A percentile compares a stretch with the other conserved stretches of the same genome.
Conservation (phyloP, 2,113 vertebrate species). For the Melozone crissalis region DNA sequence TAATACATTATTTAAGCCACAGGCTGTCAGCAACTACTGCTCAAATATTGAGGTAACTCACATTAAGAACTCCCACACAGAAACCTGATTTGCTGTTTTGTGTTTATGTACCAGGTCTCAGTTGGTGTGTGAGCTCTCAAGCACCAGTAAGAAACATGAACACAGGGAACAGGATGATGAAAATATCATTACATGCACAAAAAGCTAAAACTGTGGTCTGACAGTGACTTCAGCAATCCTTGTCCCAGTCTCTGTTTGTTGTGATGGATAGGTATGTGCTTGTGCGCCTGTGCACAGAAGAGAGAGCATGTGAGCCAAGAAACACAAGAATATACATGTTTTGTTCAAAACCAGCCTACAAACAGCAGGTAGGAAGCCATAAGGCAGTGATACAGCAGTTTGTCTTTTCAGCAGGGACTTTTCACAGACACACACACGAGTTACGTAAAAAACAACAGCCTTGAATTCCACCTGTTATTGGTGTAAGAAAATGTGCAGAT, state of each 20-base stretch:
- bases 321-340: rapidly evolving
- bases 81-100: not conserved
- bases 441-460: not conserved
- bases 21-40: not conserved
- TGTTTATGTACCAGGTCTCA: not conserved
- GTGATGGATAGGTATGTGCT: no score
- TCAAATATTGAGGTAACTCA: not conserved
- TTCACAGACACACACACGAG: not conserved
- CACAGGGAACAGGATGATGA: not conserved
- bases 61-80: not conserved
- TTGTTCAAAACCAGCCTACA: not conserved
- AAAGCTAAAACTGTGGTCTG: not conserved
- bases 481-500: not conserved
- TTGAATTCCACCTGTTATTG: not conserved
- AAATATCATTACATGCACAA: not conserved
- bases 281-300: not conserved
- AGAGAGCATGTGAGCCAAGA: not conserved
- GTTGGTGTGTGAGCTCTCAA: not conserved
- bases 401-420: not conserved
- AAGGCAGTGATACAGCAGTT: not conserved
- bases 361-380: not conserved
- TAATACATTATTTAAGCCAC: not conserved
- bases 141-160: not conserved
- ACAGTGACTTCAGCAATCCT: not conserved
- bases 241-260: not conserved